Percentiles rank a stretch among this genome's conserved stretches.
phyloP scores from a whole-genome alignment of 2,888 invertebrate species.

The Anorthoa munda region DNA sequence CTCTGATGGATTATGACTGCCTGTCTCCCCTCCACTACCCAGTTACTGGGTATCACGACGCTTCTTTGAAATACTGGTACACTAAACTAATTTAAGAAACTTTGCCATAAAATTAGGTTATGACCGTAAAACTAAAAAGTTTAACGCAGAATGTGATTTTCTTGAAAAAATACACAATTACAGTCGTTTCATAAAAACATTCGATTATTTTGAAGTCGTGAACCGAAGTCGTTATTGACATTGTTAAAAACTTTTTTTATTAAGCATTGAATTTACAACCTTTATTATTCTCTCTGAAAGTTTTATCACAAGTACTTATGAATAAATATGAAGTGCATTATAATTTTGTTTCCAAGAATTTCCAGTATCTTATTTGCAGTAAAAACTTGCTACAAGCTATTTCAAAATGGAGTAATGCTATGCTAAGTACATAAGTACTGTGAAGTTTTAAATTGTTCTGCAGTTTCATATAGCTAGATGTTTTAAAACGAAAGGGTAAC shows the following conservation, averaged over 20 bases:
- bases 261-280: conserved; percentile 14
- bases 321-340: conserved; percentile 26
- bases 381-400: conserved; percentile 21
- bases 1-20: too few species aligned
- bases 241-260: not conserved
- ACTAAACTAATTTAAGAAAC: not conserved
- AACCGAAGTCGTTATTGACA: not conserved
- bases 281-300: conserved; percentile 2
- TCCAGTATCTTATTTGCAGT: conserved; percentile 34
- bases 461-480: not conserved
- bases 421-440: conserved; percentile 1
- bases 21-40: too few species aligned
- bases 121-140: not conserved
- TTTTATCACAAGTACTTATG: conserved; percentile 26
- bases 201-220: conserved; percentile 9
- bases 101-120: not conserved
- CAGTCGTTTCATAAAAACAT: not conserved
- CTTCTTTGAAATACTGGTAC: too few species aligned
- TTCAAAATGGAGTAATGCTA: conserved; percentile 10
- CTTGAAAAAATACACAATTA: not conserved
- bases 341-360: conserved; percentile 22
- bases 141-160: not conserved
- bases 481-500: conserved; percentile 6
- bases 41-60: too few species aligned
- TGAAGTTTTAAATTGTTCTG: conserved; percentile 32